Conservation (phyloP, 92 coral and sea anemone species). For the Isaurus tuberculatus region DNA sequence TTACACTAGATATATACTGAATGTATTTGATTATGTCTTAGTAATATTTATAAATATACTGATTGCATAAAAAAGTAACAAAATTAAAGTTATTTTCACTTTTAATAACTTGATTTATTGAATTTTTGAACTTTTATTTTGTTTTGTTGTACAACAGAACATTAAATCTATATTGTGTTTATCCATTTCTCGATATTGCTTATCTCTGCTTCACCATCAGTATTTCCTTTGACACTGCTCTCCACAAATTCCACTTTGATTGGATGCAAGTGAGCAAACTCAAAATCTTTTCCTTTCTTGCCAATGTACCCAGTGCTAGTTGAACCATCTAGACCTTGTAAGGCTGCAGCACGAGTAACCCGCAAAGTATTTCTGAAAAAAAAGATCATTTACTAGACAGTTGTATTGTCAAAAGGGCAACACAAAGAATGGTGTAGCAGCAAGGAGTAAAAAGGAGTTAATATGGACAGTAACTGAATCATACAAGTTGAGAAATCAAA, state of each 20-base stretch:
- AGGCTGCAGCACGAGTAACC: conserved; percentile 96
- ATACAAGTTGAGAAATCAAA: no score
- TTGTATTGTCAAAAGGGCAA: no score
- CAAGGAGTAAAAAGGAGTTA: no score
- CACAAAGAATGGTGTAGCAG: no score
- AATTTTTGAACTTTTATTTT: no score
- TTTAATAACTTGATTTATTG: no score
- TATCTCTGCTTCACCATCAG: conserved; percentile 64
- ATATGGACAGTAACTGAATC: no score
- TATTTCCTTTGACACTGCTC: conserved; percentile 86
- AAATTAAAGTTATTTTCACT: no score
- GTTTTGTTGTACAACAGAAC: neutral
- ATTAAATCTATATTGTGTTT: conserved; percentile 9
- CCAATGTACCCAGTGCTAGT: conserved; percentile 72
- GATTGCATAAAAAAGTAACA: no score
- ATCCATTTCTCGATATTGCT: conserved; percentile 76
- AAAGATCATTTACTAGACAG: neutral
- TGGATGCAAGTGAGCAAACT: conserved; percentile 81
- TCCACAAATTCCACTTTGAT: conserved; percentile 88
- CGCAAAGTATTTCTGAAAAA: conserved; percentile 91
- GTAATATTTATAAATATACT: no score
- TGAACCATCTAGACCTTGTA: conserved; percentile 91
- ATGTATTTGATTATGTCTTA: no score
- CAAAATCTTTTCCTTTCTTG: conserved; percentile 91
- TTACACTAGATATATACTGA: no score